phyloP scores from a whole-genome alignment of 1,140 invertebrate genomes.

The Trissolcus basalis region DNA sequence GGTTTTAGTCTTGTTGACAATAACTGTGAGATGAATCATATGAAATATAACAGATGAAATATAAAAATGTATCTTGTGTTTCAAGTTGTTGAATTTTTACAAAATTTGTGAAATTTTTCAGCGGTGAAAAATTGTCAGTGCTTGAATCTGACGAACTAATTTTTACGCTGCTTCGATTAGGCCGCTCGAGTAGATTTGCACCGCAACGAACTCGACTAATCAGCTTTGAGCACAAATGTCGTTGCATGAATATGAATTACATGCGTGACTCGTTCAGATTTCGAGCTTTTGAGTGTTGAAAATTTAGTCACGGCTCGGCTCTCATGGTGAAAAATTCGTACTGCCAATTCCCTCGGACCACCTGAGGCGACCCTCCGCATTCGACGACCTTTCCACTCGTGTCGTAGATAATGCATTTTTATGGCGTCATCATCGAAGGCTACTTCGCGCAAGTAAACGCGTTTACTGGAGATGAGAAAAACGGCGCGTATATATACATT shows the following conservation, averaged over 20 bases:
- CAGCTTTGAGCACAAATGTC: slow-evolving; percentile 19
- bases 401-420: slow-evolving; percentile 36
- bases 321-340: neutral
- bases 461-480: slow-evolving; percentile 36
- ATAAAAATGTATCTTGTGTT: too few species aligned
- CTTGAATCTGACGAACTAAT: too few species aligned
- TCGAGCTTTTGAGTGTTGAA: slow-evolving; percentile 12
- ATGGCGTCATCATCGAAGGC: slow-evolving; percentile 45
- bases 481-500: slow-evolving; percentile 27
- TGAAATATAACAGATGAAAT: too few species aligned
- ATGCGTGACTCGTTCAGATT: slow-evolving; percentile 16
- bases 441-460: slow-evolving; percentile 40
- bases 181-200: slow-evolving; percentile 8
- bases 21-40: too few species aligned
- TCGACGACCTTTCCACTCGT: slow-evolving; percentile 15
- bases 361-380: slow-evolving; percentile 20
- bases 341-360: slow-evolving; percentile 1
- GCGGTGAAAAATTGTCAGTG: too few species aligned
- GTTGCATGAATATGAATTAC: slow-evolving; percentile 21
- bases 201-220: slow-evolving; percentile 31
- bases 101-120: too few species aligned
- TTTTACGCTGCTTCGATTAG: slow-evolving; percentile 10
- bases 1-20: too few species aligned
- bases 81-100: too few species aligned
- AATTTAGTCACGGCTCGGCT: slow-evolving; percentile 9